These are phyloP conservation scores for Tiliacea aurago DNA, from an alignment of 2,888 invertebrate genomes.

Conservation along the genomic window DNA sequence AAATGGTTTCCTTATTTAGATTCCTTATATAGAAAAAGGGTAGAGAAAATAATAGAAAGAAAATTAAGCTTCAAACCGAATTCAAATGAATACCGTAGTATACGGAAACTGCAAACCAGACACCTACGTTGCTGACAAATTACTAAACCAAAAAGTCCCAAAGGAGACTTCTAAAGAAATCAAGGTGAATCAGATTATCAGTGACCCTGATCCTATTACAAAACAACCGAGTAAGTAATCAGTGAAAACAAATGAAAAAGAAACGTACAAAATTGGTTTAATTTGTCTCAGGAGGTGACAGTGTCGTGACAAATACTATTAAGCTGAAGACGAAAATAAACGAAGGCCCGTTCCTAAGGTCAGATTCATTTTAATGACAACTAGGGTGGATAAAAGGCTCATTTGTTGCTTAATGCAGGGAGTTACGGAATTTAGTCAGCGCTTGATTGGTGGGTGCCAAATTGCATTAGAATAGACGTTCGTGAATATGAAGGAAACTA, in stretches of 20 bases:
- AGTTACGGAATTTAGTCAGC: neutral
- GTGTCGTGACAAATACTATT: conserved; percentile 69
- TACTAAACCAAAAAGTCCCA: neutral
- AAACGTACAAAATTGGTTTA: conserved; percentile 61
- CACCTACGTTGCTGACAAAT: conserved; percentile 6
- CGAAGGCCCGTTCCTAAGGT: conserved; percentile 58
- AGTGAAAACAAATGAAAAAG: conserved; percentile 51
- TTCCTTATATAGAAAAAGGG: neutral
- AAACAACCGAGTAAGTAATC: conserved; percentile 47
- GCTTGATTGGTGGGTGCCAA: conserved; percentile 13
- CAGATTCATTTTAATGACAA: conserved; percentile 40
- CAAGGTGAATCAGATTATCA: conserved; percentile 42
- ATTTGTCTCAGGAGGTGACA: conserved; percentile 64
- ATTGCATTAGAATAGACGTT: neutral
- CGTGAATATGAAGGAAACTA: neutral
- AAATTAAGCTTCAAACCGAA: neutral
- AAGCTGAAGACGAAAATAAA: conserved; percentile 63
- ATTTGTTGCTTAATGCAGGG: conserved; percentile 14
- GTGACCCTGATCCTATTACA: conserved; percentile 42
- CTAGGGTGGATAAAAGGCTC: conserved; percentile 34
- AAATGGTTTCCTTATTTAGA: neutral
- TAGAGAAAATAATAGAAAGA: neutral
- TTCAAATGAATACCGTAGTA: neutral
- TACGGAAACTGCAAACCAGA: neutral
- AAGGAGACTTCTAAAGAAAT: conserved; percentile 31